Percentiles rank a stretch among this genome's conserved stretches.
Evolutionary conservation across 2,888 invertebrate genomes (phyloP).

Genomic region (Imbricaverruca yamaguchii): DNA sequence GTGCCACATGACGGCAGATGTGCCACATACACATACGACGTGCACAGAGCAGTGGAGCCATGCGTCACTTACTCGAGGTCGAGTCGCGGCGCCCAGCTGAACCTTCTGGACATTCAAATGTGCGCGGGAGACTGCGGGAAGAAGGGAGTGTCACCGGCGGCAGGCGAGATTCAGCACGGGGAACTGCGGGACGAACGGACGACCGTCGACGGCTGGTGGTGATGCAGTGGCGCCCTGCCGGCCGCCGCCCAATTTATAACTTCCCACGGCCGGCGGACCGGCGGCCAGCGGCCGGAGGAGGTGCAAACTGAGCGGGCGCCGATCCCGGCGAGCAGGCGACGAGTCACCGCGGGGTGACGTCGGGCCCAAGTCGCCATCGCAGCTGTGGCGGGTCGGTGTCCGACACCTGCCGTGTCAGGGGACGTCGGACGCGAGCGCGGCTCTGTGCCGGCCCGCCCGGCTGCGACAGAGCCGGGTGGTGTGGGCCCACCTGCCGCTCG

Average conservation of each 20-base stretch:
- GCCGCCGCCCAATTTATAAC: not conserved
- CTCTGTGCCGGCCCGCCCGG: too few species aligned
- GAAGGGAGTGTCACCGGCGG: too few species aligned
- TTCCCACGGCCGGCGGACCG: not conserved
- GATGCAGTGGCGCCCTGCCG: not conserved
- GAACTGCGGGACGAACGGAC: not conserved
- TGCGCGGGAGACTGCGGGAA: not conserved
- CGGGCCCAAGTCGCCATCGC: too few species aligned
- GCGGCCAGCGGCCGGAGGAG: not conserved
- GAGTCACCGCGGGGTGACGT: too few species aligned
- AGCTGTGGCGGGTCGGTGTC: too few species aligned
- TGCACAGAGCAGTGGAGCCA: not conserved
- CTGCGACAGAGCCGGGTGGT: too few species aligned
- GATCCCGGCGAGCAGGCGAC: too few species aligned
- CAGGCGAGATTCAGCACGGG: not conserved
- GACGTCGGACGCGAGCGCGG: too few species aligned
- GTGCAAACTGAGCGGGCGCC: not conserved
- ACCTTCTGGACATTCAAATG: slow-evolving; percentile 12
- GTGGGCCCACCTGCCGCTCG: too few species aligned
- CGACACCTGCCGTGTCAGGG: too few species aligned
- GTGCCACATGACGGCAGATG: too few species aligned
- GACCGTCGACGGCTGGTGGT: not conserved
- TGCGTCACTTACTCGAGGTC: not conserved
- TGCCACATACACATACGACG: too few species aligned
- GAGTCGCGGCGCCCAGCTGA: slow-evolving; percentile 3